Conservation (phyloP, 2,113 vertebrate genomes). For the Cynoglossus semilaevis region DNA sequence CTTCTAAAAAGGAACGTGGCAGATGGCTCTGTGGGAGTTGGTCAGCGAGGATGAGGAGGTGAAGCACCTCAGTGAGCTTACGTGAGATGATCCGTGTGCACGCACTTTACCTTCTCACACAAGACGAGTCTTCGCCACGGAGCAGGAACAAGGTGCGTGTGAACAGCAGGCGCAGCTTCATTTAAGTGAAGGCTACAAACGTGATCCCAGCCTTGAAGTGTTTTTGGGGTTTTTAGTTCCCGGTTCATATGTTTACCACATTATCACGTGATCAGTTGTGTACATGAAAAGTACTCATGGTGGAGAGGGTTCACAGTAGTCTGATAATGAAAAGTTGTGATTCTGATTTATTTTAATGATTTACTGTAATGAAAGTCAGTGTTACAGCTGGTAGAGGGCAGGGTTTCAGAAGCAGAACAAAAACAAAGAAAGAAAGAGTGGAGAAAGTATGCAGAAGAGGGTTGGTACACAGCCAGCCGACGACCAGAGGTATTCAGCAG, state of each 20-base stretch:
- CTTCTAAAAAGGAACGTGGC: conserved; percentile 35
- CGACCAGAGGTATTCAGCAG: too few species aligned
- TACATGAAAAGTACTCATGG: too few species aligned
- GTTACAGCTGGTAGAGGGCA: too few species aligned
- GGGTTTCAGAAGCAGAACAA: too few species aligned
- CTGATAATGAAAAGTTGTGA: too few species aligned
- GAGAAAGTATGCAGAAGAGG: too few species aligned
- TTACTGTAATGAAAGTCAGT: too few species aligned
- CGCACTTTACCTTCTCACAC: conserved; percentile 34
- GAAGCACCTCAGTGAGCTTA: conserved; percentile 51
- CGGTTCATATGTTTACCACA: background rate
- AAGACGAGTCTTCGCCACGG: conserved; percentile 27
- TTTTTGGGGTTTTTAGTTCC: conserved; percentile 21
- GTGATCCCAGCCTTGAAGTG: conserved; percentile 12
- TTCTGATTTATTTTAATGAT: too few species aligned
- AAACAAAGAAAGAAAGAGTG: too few species aligned
- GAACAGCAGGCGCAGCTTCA: conserved; percentile 12
- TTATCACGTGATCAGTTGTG: too few species aligned
- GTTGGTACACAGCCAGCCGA: too few species aligned
- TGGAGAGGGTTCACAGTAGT: too few species aligned
- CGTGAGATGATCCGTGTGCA: conserved; percentile 58
- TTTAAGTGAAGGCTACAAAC: conserved; percentile 7
- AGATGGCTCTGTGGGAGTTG: conserved; percentile 59
- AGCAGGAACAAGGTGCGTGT: conserved; percentile 9
- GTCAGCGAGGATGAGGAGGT: conserved; percentile 52